Percentiles rank a stretch among this genome's conserved stretches.
phyloP scores from a whole-genome alignment of 2,797 vertebrate genomes.

The Hypotaenidia okinawae region DNA sequence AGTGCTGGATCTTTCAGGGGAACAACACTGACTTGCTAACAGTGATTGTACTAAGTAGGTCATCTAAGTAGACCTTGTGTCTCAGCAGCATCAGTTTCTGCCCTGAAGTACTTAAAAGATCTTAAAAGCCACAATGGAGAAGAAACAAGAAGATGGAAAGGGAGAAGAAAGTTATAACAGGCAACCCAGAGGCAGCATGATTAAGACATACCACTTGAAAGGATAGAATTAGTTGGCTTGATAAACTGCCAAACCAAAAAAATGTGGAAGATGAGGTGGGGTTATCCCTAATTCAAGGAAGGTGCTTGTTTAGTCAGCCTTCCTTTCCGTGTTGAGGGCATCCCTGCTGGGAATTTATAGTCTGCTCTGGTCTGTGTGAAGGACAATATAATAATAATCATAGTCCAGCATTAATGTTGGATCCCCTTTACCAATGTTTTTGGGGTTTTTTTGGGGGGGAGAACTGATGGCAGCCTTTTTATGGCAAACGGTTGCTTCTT shows the following conservation, averaged over 20 bases:
- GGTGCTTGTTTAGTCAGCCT: not conserved
- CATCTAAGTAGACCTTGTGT: not conserved
- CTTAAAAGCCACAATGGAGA: not conserved
- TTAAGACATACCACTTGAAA: not conserved
- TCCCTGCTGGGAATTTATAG: not conserved
- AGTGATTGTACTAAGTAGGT: constrained; percentile 10
- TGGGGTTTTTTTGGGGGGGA: no score
- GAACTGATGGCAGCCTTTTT: not conserved
- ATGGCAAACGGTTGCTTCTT: not conserved
- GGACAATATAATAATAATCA: no score
- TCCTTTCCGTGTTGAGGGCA: not conserved
- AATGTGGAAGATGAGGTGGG: not conserved
- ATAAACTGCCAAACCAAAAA: not conserved
- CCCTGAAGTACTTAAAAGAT: not conserved
- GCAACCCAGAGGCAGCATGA: not conserved
- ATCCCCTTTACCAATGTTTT: not conserved
- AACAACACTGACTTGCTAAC: not conserved
- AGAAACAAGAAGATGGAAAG: not conserved
- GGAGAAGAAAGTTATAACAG: not conserved
- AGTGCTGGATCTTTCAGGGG: not conserved
- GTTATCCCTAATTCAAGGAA: not conserved
- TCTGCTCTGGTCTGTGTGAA: not conserved
- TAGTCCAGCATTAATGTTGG: not conserved
- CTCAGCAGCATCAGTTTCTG: not conserved
- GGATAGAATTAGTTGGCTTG: not conserved